Percentiles rank a stretch among this genome's conserved stretches.
Conservation (phyloP, 2,888 invertebrate genomes). For the Unio delphinus region DNA sequence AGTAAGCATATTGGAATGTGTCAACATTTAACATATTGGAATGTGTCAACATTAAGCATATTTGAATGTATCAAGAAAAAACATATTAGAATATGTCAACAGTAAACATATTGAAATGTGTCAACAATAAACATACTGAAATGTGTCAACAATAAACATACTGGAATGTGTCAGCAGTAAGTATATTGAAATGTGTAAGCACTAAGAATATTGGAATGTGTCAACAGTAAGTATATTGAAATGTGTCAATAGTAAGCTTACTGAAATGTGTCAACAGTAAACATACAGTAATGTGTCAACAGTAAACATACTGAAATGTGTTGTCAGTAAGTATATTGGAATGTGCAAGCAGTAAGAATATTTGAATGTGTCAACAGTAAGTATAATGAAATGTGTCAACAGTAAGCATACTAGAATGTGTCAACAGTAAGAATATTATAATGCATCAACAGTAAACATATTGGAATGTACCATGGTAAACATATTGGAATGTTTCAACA, state of each 20-base stretch:
- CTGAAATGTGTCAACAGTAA: not conserved
- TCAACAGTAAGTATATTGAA: not conserved
- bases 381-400: not conserved
- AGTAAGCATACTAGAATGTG: not conserved
- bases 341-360: not conserved
- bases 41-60: not conserved
- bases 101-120: not conserved
- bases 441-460: not conserved
- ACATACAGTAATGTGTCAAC: too few species aligned
- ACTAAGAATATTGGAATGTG: too few species aligned
- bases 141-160: too few species aligned
- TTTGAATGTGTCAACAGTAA: not conserved
- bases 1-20: not conserved
- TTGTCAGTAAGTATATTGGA: slow-evolving; percentile 1
- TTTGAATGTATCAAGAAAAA: too few species aligned
- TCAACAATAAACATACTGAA: not conserved
- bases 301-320: too few species aligned
- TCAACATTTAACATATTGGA: not conserved
- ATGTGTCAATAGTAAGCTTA: not conserved
- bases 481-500: not conserved
- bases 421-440: too few species aligned
- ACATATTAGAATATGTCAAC: too few species aligned
- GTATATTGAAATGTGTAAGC: too few species aligned
- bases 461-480: not conserved
- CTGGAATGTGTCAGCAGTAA: too few species aligned